These are phyloP conservation scores for Conistra vaccinii DNA, from an alignment of 2,888 invertebrate species.

Conservation along the genomic window DNA sequence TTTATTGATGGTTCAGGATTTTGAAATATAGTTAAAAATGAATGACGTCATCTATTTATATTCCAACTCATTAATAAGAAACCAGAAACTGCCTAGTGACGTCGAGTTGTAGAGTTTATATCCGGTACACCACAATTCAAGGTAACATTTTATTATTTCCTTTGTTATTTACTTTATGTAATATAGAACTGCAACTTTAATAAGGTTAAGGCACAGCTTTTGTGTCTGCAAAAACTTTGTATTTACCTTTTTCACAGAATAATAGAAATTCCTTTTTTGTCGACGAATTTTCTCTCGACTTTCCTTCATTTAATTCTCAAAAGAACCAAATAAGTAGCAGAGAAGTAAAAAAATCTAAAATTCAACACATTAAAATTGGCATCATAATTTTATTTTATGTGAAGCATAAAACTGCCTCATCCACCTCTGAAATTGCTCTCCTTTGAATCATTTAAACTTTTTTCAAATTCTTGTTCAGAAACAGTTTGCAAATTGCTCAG, in stretches of 20 bases:
- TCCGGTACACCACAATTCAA: slow-evolving; percentile 13
- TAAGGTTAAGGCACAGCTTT: background rate
- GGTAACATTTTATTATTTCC: slow-evolving; percentile 28
- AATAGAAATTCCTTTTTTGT: background rate
- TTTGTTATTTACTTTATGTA: slow-evolving; percentile 34
- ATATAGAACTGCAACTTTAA: background rate
- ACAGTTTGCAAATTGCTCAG: slow-evolving; percentile 22
- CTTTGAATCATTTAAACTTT: slow-evolving; percentile 22
- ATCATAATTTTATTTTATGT: slow-evolving; percentile 12
- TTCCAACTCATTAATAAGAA: slow-evolving; percentile 25
- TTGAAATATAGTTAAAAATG: background rate
- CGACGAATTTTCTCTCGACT: background rate
- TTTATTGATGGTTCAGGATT: background rate
- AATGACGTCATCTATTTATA: background rate
- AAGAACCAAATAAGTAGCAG: background rate
- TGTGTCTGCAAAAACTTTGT: background rate
- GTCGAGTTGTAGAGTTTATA: slow-evolving; percentile 28
- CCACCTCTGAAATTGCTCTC: slow-evolving; percentile 7
- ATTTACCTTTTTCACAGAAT: background rate
- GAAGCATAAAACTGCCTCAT: background rate
- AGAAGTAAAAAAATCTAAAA: background rate
- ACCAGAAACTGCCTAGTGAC: background rate
- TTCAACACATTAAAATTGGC: background rate
- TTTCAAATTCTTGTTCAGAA: slow-evolving; percentile 13
- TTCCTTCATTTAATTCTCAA: background rate